phyloP scores from a whole-genome alignment of 2,113 vertebrate species.

The Pandion haliaetus region DNA sequence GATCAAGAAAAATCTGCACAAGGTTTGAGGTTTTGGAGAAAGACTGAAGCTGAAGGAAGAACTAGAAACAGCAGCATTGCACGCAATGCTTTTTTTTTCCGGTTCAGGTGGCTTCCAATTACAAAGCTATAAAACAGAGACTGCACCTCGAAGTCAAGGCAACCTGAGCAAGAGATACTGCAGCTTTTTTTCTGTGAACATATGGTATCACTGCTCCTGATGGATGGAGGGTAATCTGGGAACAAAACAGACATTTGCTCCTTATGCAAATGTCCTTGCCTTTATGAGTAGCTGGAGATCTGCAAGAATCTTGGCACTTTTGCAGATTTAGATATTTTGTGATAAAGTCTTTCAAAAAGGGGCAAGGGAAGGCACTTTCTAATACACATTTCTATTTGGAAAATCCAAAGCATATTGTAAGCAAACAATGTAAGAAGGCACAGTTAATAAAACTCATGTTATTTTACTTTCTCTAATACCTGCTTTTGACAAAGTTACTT shows the following conservation, averaged over 20 bases:
- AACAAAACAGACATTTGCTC: constrained; percentile 64
- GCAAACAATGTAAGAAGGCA: not conserved
- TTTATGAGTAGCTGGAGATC: constrained; percentile 47
- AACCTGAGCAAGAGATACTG: constrained; percentile 50
- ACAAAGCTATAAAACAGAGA: constrained; percentile 33
- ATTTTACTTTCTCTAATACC: not conserved
- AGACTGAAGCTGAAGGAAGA: not conserved
- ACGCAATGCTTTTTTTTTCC: not conserved
- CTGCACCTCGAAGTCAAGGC: constrained; percentile 39
- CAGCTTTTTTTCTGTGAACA: constrained; percentile 44
- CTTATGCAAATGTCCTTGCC: constrained; percentile 39
- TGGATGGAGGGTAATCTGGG: constrained; percentile 49
- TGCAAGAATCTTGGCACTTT: constrained; percentile 49
- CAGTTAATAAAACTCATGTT: not conserved
- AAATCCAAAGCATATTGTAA: not conserved
- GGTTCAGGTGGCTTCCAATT: constrained; percentile 33
- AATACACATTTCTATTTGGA: not conserved
- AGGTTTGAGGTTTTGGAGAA: not conserved
- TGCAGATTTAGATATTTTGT: not conserved
- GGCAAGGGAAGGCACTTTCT: not conserved
- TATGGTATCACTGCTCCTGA: constrained; percentile 54
- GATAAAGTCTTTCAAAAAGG: not conserved
- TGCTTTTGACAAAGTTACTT: not conserved
- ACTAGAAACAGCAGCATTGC: not conserved
- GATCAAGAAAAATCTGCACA: not conserved